A percentile compares a stretch with the other conserved stretches of the same genome.
Conservation (phyloP, 2,797 vertebrate genomes). For the Pogonophryne albipinna region DNA sequence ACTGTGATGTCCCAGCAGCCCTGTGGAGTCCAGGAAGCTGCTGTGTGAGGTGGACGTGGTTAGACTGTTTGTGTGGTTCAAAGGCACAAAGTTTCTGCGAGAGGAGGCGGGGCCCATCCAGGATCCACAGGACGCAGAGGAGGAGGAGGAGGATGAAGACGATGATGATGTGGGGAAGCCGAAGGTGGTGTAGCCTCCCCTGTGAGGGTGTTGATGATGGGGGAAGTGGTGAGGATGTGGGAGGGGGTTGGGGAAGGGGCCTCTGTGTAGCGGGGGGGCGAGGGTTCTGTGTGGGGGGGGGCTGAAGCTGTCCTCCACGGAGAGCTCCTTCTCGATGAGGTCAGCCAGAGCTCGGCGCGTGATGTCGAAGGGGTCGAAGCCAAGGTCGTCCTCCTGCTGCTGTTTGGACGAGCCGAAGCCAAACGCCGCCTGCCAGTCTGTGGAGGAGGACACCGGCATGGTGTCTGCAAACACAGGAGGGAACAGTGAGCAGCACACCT, state of each 20-base stretch:
- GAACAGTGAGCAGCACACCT: not conserved
- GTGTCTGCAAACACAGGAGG: conserved; percentile 85
- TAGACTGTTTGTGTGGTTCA: conserved; percentile 90
- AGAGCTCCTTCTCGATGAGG: conserved; percentile 95
- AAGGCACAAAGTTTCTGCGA: conserved; percentile 90
- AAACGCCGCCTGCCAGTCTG: conserved; percentile 97
- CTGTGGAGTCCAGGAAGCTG: conserved; percentile 94
- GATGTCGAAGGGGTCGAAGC: conserved; percentile 95
- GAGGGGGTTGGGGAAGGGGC: conserved; percentile 87
- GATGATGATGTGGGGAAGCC: conserved; percentile 84
- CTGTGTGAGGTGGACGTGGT: conserved; percentile 89
- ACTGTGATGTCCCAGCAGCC: conserved; percentile 89
- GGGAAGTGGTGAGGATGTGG: conserved; percentile 88
- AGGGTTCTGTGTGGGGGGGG: conserved; percentile 84
- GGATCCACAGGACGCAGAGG: conserved; percentile 27
- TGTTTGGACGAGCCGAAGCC: conserved; percentile 91
- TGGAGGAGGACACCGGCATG: conserved; percentile 94
- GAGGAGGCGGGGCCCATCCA: conserved; percentile 74
- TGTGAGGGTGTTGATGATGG: conserved; percentile 87
- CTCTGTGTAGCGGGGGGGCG: conserved; percentile 62
- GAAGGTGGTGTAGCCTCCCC: conserved; percentile 77
- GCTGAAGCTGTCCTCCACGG: conserved; percentile 86
- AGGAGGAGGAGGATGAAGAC: conserved; percentile 16
- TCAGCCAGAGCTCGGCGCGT: conserved; percentile 96
- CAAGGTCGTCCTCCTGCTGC: conserved; percentile 94